Percentiles rank a stretch among this genome's conserved stretches.
phyloP scores from a whole-genome alignment of 2,797 vertebrate species.

The Passerculus sandwichensis region DNA sequence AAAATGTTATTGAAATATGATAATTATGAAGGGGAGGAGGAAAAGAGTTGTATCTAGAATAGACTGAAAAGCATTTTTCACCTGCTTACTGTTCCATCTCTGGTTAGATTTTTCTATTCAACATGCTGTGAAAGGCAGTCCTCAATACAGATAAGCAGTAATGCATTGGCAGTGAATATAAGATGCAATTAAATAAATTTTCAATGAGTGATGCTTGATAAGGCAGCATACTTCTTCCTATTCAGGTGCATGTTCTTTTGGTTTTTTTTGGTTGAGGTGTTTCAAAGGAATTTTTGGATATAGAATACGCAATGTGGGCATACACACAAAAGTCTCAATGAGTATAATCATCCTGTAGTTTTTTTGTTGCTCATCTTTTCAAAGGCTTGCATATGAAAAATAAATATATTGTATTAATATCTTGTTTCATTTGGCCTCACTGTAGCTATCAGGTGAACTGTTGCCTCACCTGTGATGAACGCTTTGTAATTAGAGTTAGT shows the following conservation, averaged over 20 bases:
- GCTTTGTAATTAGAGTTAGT: background rate
- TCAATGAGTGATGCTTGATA: background rate
- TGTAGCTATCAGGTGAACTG: background rate
- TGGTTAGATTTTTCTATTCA: background rate
- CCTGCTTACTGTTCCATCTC: background rate
- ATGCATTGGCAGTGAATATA: background rate
- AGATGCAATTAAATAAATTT: background rate
- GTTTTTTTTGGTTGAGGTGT: background rate
- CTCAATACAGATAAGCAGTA: background rate
- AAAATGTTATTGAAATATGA: background rate
- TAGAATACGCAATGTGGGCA: background rate
- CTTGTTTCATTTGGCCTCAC: background rate
- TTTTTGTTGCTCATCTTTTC: background rate
- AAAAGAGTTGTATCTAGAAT: background rate
- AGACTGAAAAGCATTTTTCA: background rate
- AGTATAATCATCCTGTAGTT: background rate
- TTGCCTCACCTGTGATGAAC: background rate
- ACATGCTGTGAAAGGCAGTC: background rate
- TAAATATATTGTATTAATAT: background rate
- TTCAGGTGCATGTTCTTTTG: background rate
- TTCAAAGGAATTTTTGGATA: background rate
- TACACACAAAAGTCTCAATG: background rate
- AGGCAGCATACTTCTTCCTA: background rate
- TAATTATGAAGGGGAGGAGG: rapidly evolving
- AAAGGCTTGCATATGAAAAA: background rate